These are phyloP conservation scores for Drosophila prolongata DNA, from an alignment of 2,888 invertebrate species.

Conservation along the genomic window DNA sequence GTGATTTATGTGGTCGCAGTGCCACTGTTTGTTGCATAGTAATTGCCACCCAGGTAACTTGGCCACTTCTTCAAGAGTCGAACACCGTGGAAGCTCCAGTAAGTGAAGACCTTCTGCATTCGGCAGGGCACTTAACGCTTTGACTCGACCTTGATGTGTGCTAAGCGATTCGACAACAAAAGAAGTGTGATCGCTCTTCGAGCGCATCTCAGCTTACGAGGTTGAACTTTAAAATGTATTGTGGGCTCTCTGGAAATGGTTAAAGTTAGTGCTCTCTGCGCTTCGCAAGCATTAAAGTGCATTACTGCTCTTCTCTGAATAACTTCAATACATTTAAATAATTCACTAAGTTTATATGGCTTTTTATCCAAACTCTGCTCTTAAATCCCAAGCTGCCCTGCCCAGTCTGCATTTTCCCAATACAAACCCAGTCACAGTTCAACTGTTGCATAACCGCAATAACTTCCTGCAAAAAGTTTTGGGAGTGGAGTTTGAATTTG, in stretches of 20 bases:
- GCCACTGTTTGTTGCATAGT: constrained; percentile 47
- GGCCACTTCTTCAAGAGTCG: constrained; percentile 8
- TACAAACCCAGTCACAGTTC: neutral
- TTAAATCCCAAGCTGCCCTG: neutral
- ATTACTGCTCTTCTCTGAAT: neutral
- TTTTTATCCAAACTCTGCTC: neutral
- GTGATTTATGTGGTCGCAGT: constrained; percentile 61
- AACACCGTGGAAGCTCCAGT: constrained; percentile 10
- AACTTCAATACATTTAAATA: neutral
- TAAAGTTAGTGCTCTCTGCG: neutral
- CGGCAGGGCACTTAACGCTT: constrained; percentile 12
- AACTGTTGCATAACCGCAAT: constrained; percentile 8
- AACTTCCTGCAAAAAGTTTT: constrained; percentile 26
- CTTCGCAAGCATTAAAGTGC: neutral
- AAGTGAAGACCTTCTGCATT: constrained; percentile 23
- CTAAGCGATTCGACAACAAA: constrained; percentile 21
- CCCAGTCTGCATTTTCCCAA: neutral
- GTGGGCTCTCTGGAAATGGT: neutral
- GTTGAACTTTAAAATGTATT: constrained; percentile 2
- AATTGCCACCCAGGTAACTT: constrained; percentile 27
- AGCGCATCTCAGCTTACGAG: constrained; percentile 17
- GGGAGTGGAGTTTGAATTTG: constrained; percentile 27
- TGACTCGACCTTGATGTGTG: constrained; percentile 23
- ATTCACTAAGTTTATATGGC: neutral
- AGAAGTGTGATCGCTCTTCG: constrained; percentile 3